Base-by-base conservation (phyloP, 2,888 invertebrate species). In the Torymus tubicola region DNA sequence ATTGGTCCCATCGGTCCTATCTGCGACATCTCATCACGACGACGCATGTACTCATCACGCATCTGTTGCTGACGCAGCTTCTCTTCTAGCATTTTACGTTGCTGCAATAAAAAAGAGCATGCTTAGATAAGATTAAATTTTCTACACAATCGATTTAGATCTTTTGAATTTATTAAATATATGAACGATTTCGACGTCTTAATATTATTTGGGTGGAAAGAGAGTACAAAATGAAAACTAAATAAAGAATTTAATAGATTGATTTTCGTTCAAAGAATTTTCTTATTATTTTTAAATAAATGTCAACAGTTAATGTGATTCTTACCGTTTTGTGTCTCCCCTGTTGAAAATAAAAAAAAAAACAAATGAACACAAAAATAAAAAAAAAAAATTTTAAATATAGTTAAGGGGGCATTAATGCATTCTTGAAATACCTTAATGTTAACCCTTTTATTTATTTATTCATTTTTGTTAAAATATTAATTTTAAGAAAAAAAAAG, bases 31-130 rank as follows among this genome's bases (percentile, higher is more conserved):
- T 93, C 93, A 83, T 93, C 93, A 8, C 93, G 90, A 4, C 93
- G 90, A 42, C 93, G 90, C 90, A 93, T 92, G 86, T 92, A 93
- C 78, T 93, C 93, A 70, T 93, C 93, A 63, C 93, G 92, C 86
- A 92, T 91, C 76, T 93, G 92, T 82, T 93, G 93, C 14, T 97
- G 93, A 86, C 97, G 95, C 85, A 96, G 94, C 89, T 97, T 96
- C 85, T 97, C 97, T 88, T 95, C 96, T 65, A 96, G 95, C 86
- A 96, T 93, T 88, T 96, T 97, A 68, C 97, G 94, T 87, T 96
- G 95, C 82, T 82, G 55, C 18, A 76, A 71, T 24, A 13, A 60
- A 14, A 57, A 4, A 42, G 2, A 16, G 50, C 14, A 31, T 24
- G 10, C 18, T 21, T 8, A 13, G 14, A 14, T 16, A 13, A 60